Conservation (phyloP, 2,113 vertebrate genomes). For the Gymnobelideus leadbeateri region DNA sequence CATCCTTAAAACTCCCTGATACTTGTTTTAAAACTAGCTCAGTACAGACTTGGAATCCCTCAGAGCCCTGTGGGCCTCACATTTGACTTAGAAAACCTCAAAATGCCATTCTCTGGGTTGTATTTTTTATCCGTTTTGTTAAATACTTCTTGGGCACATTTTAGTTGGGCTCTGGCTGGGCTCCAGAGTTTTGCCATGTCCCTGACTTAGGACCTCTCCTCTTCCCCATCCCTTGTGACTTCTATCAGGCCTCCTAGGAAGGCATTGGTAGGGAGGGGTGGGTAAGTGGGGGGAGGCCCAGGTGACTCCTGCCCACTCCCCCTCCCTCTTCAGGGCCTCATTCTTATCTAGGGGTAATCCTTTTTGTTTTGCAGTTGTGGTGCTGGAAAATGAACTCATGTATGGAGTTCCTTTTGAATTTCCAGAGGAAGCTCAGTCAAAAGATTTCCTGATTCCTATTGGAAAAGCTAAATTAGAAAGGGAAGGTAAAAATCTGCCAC, state of each 20-base stretch:
- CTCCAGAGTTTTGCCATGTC: background rate
- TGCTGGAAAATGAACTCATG: constrained; percentile 97
- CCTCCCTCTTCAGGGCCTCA: no score
- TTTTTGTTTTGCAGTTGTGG: constrained; percentile 88
- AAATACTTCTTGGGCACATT: background rate
- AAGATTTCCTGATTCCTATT: constrained; percentile 96
- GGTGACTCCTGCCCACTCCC: no score
- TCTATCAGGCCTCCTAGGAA: background rate
- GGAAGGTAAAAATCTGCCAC: constrained; percentile 86
- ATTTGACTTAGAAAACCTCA: background rate
- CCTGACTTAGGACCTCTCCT: background rate
- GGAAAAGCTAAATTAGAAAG: constrained; percentile 98
- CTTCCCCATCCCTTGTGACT: background rate
- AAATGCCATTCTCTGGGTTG: background rate
- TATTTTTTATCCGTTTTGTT: background rate
- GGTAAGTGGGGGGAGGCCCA: no score
- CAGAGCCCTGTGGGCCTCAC: background rate
- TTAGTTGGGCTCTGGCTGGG: background rate
- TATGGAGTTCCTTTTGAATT: constrained; percentile 97
- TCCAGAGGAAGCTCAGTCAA: constrained; percentile 91
- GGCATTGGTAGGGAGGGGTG: background rate
- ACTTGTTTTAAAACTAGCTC: background rate
- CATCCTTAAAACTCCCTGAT: background rate
- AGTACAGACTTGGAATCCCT: background rate
- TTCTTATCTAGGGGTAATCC: background rate